These are phyloP conservation scores for Mongoloraphidia duomilia DNA, from an alignment of 2,888 invertebrate genomes.

Conservation along the genomic window DNA sequence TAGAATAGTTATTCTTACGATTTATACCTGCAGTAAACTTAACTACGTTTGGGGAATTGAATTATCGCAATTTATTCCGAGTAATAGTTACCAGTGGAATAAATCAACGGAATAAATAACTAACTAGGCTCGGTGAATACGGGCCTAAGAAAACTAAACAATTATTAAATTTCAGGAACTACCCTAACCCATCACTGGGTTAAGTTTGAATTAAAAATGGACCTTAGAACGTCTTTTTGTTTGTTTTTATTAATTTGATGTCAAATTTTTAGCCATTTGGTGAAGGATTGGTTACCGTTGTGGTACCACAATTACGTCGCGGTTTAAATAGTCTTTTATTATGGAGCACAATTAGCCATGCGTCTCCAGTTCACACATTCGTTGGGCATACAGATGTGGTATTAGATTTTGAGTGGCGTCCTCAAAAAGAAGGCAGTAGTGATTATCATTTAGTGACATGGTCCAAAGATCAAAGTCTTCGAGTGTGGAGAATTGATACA, in stretches of 20 bases:
- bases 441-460: constrained; percentile 85
- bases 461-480: constrained; percentile 85
- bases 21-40: too few species aligned
- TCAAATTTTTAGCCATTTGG: constrained; percentile 61
- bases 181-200: not conserved
- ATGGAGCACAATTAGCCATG: constrained; percentile 59
- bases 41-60: too few species aligned
- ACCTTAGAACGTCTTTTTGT: not conserved
- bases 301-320: constrained; percentile 78
- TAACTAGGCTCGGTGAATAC: too few species aligned
- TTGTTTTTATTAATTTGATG: constrained; percentile 8
- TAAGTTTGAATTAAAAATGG: not conserved
- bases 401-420: constrained; percentile 88
- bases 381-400: constrained; percentile 92
- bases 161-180: not conserved
- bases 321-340: constrained; percentile 72
- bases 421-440: constrained; percentile 37
- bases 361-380: constrained; percentile 73
- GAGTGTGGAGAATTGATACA: constrained; percentile 82
- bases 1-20: too few species aligned
- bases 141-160: too few species aligned
- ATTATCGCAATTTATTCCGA: too few species aligned
- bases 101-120: too few species aligned
- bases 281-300: constrained; percentile 79
- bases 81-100: too few species aligned